Evolutionary conservation across 2,113 vertebrate genomes (phyloP).

Genomic region (Crotalus horridus): DNA sequence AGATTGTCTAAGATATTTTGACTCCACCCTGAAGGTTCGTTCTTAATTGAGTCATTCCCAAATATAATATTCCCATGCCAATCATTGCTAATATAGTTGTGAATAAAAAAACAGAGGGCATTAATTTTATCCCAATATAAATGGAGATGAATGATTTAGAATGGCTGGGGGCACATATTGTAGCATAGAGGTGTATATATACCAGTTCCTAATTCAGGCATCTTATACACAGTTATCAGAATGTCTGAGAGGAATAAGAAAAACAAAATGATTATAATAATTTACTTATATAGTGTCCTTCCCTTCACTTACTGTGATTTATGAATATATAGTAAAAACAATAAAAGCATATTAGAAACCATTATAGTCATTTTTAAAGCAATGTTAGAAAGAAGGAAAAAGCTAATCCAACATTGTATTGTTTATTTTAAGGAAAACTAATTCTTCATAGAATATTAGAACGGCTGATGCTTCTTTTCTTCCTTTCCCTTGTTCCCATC

Average conservation of each 20-base stretch:
- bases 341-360: conserved; percentile 25
- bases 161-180: background rate
- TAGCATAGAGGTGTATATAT: background rate
- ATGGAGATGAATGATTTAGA: background rate
- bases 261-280: conserved; percentile 11
- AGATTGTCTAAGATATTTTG: background rate
- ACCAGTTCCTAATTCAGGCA: background rate
- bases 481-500: background rate
- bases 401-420: background rate
- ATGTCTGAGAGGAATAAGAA: background rate
- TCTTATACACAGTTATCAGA: background rate
- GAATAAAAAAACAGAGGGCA: background rate
- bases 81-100: background rate
- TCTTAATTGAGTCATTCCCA: background rate
- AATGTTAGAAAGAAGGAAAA: background rate
- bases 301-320: conserved; percentile 3
- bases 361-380: conserved; percentile 8
- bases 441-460: background rate
- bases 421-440: conserved; percentile 7
- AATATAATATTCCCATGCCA: background rate
- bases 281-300: conserved; percentile 9
- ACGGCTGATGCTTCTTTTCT: background rate
- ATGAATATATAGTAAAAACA: conserved; percentile 13
- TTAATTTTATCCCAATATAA: background rate
- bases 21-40: background rate